Evolutionary conservation across 2,113 vertebrate species (phyloP).

Genomic region (Sinosuthora webbiana): DNA sequence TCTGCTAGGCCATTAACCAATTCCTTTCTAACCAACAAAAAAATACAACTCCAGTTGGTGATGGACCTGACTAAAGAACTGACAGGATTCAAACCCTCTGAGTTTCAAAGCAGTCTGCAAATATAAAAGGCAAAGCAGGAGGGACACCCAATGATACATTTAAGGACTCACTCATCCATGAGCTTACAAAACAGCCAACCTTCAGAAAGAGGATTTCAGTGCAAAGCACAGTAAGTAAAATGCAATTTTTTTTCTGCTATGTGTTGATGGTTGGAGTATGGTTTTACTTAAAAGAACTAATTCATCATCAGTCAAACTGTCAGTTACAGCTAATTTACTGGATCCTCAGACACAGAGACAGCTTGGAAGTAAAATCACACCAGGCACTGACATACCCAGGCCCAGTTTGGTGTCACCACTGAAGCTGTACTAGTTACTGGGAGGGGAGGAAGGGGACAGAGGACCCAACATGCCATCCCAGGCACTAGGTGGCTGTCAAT

Average conservation of each 20-base stretch:
- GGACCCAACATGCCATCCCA: neutral
- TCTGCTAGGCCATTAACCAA: neutral
- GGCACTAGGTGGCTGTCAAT: constrained; percentile 67
- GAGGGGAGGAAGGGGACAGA: neutral
- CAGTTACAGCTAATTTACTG: neutral
- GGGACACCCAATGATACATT: neutral
- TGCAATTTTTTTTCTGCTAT: neutral
- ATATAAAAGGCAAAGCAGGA: neutral
- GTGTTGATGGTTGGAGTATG: neutral
- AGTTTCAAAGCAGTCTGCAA: neutral
- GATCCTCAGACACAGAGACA: neutral
- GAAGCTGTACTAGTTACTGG: neutral
- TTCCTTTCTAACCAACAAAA: neutral
- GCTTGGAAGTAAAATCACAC: neutral
- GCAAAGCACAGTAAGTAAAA: neutral
- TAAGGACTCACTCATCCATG: neutral
- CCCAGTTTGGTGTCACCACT: too few species aligned
- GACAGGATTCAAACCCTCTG: fast-evolving
- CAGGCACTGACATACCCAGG: neutral
- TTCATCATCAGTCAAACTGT: neutral
- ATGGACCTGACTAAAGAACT: neutral
- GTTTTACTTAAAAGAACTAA: neutral
- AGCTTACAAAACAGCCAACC: neutral
- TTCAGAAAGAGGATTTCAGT: neutral
- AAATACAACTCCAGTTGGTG: neutral